These are phyloP conservation scores for Aegithalos caudatus DNA, from an alignment of 2,113 vertebrate genomes.

Conservation along the genomic window DNA sequence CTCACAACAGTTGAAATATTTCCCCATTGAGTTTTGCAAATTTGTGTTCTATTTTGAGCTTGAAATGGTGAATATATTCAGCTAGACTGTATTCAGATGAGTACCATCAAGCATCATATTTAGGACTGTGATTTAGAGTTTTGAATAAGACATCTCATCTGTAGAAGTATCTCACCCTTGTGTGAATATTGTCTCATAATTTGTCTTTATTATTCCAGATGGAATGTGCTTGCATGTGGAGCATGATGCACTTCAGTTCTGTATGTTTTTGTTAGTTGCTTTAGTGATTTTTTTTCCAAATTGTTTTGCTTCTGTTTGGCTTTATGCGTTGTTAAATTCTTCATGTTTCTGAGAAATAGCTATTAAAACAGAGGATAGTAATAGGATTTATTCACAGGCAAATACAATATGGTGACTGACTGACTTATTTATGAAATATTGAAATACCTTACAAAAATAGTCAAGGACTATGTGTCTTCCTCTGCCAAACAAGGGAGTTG, in stretches of 20 bases:
- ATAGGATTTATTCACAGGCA: neutral
- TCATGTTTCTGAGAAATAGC: neutral
- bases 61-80: neutral
- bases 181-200: neutral
- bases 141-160: neutral
- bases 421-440: neutral
- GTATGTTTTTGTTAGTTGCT: neutral
- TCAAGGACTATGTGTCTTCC: neutral
- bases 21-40: neutral
- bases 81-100: neutral
- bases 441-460: neutral
- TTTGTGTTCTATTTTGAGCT: neutral
- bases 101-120: neutral
- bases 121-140: neutral
- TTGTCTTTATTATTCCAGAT: neutral
- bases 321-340: neutral
- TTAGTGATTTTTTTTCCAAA: neutral
- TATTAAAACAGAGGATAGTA: neutral
- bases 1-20: neutral
- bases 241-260: neutral
- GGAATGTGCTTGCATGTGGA: neutral
- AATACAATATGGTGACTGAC: neutral
- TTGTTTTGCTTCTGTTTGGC: neutral
- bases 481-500: neutral
- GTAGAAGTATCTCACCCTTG: neutral